Conservation (phyloP, 2,113 vertebrate species). For the Rostratula benghalensis region DNA sequence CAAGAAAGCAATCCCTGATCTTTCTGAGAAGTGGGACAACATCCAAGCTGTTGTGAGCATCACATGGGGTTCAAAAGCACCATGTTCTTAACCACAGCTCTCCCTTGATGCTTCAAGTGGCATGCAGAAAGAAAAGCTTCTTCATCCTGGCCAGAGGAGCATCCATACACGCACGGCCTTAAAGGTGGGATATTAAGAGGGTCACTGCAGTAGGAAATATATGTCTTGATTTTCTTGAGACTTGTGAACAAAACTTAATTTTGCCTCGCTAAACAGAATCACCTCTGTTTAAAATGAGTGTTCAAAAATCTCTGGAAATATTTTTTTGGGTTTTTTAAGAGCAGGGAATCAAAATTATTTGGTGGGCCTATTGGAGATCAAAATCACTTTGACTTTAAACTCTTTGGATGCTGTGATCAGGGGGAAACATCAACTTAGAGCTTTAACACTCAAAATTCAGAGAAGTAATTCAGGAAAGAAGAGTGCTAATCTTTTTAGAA, state of each 20-base stretch:
- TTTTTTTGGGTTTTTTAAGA: background rate
- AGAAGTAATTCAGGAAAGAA: background rate
- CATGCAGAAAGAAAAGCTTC: background rate
- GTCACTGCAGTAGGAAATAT: background rate
- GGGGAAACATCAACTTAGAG: background rate
- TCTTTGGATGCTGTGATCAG: background rate
- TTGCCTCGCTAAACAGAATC: background rate
- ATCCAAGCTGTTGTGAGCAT: background rate
- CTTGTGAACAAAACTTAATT: background rate
- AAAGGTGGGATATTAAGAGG: background rate
- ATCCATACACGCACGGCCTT: background rate
- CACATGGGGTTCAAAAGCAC: background rate
- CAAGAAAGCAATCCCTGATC: background rate
- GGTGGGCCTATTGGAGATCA: background rate
- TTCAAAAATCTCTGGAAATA: background rate
- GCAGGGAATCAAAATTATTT: background rate
- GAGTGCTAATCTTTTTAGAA: conserved; percentile 4
- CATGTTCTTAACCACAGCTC: background rate
- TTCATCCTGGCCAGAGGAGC: background rate
- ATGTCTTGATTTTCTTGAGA: background rate
- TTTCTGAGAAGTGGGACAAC: background rate
- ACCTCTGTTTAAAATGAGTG: background rate
- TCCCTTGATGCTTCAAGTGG: background rate
- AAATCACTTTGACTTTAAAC: background rate
- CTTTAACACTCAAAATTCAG: background rate